Evolutionary conservation across 2,113 vertebrate species (phyloP), one percentile per base, ranked within the genome.

Genomic region (Platysteira castanea): DNA sequence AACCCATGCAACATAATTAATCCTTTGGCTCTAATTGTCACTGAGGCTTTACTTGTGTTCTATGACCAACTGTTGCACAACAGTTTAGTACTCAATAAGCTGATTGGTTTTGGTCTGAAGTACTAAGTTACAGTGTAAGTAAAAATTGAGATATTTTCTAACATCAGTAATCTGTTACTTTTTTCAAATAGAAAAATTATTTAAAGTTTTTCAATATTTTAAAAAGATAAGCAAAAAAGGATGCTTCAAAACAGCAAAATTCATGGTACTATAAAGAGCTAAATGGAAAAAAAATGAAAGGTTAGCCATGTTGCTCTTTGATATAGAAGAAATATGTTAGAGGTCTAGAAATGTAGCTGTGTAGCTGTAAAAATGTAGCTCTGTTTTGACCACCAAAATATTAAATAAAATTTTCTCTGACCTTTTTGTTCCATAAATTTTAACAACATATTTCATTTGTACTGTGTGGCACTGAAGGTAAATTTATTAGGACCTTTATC

Each of bases 371-470:
- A 88, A 90, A 50, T 10, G 7, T 46, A 18, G 2, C 16, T 74
- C 18, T 63, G 15, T 91, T 95, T 92, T 94, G n/a, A 71, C 13
- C 19, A 64, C 6, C 5, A 56, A 69, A 85, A 39, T 68, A 56
- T 64, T 75, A 86, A 89, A 49, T 68, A 75, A 46, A 64, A 69
- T 70, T 95, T 23, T 21, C 23, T 63, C 42, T 87, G 68, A 87
- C 27, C 9, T 84, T 93, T 86, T 69, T 53, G 15, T 74, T 28
- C 74, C 30, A 87, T 89, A 90, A 65, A 76, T 82, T 84, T 84
- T 71, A 84, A 63, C 83, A 69, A 54, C 8, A 11, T 79, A 70
- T 65, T 85, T 94, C 31, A 46, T 27, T 59, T 82, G 4, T 41
- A 30, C 35, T 74, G 11, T 74, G 33, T 77, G 64, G 33, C 37